Base-by-base conservation (phyloP, 2,113 vertebrate genomes). In the Pipa parva region DNA sequence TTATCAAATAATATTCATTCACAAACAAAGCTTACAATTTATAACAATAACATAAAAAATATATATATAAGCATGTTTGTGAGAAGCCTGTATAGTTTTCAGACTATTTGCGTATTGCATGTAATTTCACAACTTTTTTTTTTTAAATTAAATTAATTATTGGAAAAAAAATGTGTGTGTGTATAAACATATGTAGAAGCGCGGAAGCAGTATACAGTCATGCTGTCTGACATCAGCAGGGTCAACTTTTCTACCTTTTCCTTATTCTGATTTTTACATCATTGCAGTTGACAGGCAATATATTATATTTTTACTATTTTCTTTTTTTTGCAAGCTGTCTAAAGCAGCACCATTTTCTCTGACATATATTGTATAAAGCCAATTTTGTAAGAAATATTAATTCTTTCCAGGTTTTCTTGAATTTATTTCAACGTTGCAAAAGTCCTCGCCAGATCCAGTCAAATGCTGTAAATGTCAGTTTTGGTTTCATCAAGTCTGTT, bases 321-420 rank as follows among this genome's bases (percentile, higher is more conserved):
- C 56, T 50, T 46, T 42, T 29, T 68, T 68, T 31, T 21, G n/a
- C 25, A 28, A 52, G 17, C 21, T 59, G 55, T 68, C 45, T 45
- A 61, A 54, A 49, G 27, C 46, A 28, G 26, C 52, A 26, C 48
- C 36, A 54, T 69, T 69, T 58, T 39, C 13, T 25, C 48, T 60
- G 58, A 54, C 57, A 61, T 54, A 36, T 69, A n/a, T n/a, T n/a
- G n/a, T n/a, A 69, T 50, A 69, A 61, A 61, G 58, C 26, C 66
- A 69, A 39, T 69, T 61, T 60, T 33, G 52, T 25, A 52, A 37
- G 24, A 69, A 69, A 69, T 61, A 69, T 61, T 37, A 69, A 69
- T 69, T 69, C 66, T 61, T 67, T 21, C 48, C 22, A 61, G 56
- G 37, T 58, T 69, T 69, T 36, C 57, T 29, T 9, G 11, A 48